phyloP scores from a whole-genome alignment of 2,113 vertebrate species.

The Rhadina sibilatrix region DNA sequence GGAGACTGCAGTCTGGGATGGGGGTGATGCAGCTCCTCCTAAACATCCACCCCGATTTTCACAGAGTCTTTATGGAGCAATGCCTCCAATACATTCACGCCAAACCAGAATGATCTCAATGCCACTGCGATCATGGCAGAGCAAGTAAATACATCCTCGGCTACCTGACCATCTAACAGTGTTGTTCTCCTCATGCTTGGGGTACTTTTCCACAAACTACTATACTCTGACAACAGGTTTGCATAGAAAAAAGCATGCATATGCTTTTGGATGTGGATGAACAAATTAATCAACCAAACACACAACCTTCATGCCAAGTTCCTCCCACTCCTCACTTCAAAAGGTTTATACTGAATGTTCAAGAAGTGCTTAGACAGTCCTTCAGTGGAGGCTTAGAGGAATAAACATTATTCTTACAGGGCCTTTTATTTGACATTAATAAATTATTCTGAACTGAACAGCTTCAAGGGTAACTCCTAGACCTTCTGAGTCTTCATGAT shows the following conservation, averaged over 20 bases:
- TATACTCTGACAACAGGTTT: background rate
- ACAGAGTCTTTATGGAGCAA: background rate
- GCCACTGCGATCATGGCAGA: fast-evolving
- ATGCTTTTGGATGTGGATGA: background rate
- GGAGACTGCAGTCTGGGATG: background rate
- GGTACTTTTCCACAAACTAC: background rate
- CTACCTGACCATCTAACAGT: background rate
- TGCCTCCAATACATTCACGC: background rate
- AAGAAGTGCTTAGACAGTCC: background rate
- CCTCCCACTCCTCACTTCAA: background rate
- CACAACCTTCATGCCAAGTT: fast-evolving
- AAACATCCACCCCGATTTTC: background rate
- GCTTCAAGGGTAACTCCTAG: background rate
- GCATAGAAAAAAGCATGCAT: background rate
- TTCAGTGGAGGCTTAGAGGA: background rate
- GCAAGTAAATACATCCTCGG: background rate
- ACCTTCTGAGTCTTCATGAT: background rate
- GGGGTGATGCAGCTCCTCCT: background rate
- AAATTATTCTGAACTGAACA: background rate
- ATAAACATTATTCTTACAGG: slow-evolving; percentile 6
- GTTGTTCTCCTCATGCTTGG: background rate
- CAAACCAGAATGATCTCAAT: background rate
- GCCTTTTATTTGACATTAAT: slow-evolving; percentile 9
- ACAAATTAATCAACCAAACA: background rate
- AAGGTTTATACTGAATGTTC: background rate